Evolutionary conservation across 1,140 invertebrate genomes (phyloP), one percentile per base, ranked within the genome.

Genomic region (Listronotus oregonensis): DNA sequence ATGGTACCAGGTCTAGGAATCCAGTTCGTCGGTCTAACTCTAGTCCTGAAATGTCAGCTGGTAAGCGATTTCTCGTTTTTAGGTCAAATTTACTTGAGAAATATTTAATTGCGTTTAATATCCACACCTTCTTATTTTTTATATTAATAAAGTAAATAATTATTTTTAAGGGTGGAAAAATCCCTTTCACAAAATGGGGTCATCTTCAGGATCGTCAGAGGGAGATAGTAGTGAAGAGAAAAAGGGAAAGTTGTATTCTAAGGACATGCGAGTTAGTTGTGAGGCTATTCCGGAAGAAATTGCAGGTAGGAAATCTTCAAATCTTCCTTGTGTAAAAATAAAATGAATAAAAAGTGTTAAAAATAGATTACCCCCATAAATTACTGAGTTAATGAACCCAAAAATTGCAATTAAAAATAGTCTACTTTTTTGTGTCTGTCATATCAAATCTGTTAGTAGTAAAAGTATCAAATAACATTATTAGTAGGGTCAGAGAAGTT

Each of bases 261-360:
- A 88, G 79, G 88, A 90, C 77, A 87, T 88, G 84, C 85, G 90
- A 74, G 90, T 92, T 5, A 93, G 90, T 75, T 94, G 90, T 78
- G 92, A 94, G 82, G 91, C 92, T 42, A 95, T 95, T 69, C 92
- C 92, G 6, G 92, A 95, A 81, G 92, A 95, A 84, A 91, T 91
- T 74, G 85, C 83, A 42, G 87, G 84, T 66, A 50, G n/a, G n/a
- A n/a, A n/a, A n/a, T n/a, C 3, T 18, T 15, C 31, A 37, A 0
- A 54, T 11, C 7, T 6, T n/a, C 21, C 5, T 12, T 14, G 18
- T 80, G 83, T 78, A 83, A 84, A 63, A 83, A 83, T 46, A 51
- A 43, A 4, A 32, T 60, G 14, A 47, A 49, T 27, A 44, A 6
- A 17, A 44, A n/a, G n/a, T n/a, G n/a, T n/a, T n/a, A n/a, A n/a